Evolutionary conservation across 2,113 vertebrate genomes (phyloP), one percentile per base, ranked within the genome.

Genomic region (Suricata suricatta): DNA sequence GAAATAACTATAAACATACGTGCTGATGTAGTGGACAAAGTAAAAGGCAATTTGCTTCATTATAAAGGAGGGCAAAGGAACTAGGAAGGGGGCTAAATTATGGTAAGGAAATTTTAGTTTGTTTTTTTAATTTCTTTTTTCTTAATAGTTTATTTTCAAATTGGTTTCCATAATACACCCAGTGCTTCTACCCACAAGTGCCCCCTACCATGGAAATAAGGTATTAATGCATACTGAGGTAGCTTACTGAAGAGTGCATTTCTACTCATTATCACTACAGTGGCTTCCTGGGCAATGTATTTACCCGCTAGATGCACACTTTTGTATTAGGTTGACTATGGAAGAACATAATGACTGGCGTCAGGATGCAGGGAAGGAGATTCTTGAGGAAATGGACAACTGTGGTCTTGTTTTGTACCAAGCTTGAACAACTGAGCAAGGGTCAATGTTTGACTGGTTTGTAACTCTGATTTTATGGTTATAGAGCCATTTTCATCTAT

Each of bases 1-100:
- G 68, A 88, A 98, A 80, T 90, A 92, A 88, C 31, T 96, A 57
- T 93, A 63, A 88, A 81, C 69, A 71, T 17, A 13, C n/a, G 17
- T 66, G 54, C 35, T 35, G 27, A 85, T 64, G 11, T 25, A 71
- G 74, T 35, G 41, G 63, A 60, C 41, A 41, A 63, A 8, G 68
- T 31, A 54, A 81, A 57, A 92, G 83, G 12, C 14, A n/a, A 14
- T 81, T 69, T 33, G 66, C 90, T 25, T 96, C 50, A 4, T 16
- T 68, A 88, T 17, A 92, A 76, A 60, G 47, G 72, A 92, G 25
- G 27, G 57, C 13, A 35, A 71, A 88, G 11, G 60, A 33, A 79
- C 60, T n/a, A 19, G 27, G 23, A 76, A 47, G 38, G 15, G 31
- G 10, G 25, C 63, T 69, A 79, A 69, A 44, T 83, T 50, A 38